Evolutionary conservation across 2,113 vertebrate genomes (phyloP).

Genomic region (Cinclus mexicanus): DNA sequence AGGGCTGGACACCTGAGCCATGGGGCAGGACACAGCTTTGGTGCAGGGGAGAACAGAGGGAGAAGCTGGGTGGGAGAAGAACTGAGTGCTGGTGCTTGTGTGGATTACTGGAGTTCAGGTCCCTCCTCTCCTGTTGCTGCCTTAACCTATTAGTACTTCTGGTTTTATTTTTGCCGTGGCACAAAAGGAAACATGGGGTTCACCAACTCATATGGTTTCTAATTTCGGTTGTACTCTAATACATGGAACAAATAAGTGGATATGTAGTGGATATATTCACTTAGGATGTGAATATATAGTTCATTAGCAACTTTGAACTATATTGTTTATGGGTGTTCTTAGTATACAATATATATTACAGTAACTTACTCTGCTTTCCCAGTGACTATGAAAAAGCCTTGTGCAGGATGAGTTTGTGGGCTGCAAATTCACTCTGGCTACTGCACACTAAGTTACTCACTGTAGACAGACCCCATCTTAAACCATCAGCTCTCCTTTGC

Average conservation of each 20-base stretch:
- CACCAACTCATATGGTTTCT: neutral
- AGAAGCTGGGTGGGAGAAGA: neutral
- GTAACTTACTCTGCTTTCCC: neutral
- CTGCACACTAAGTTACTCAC: neutral
- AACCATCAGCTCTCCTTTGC: neutral
- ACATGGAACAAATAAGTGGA: neutral
- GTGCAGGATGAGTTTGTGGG: neutral
- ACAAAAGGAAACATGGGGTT: neutral
- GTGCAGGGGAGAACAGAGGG: neutral
- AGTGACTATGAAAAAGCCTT: neutral
- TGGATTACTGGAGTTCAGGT: neutral
- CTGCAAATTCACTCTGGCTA: neutral
- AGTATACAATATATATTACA: neutral
- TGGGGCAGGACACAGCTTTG: neutral
- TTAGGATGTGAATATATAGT: neutral
- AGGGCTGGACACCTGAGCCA: neutral
- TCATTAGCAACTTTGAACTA: neutral
- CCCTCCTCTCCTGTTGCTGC: neutral
- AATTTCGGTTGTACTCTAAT: neutral
- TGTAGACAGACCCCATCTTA: neutral
- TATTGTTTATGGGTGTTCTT: neutral
- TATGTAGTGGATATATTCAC: neutral
- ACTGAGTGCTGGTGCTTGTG: neutral
- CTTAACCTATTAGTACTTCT: neutral
- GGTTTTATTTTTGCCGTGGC: neutral